Base-by-base conservation (phyloP, 2,797 vertebrate genomes). In the Ctenopoma kingsleyae region DNA sequence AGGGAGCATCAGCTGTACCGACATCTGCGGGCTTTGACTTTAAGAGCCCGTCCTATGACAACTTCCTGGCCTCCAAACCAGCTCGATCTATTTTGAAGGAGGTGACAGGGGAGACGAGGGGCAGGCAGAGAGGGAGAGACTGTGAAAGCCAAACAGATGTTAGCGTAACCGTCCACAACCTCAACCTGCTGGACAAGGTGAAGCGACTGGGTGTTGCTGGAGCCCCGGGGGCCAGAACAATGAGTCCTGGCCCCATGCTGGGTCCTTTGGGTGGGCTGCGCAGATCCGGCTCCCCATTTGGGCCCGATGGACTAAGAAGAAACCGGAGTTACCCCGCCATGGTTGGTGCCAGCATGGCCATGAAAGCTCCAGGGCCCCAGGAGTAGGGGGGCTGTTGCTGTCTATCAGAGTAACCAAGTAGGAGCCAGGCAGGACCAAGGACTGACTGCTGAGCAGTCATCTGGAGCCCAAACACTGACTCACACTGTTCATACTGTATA, bases 331-430 rank as follows among this genome's bases (percentile, higher is more conserved):
- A 97, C 88, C 98, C 98, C 16, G 95, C 96, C 35, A 95, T 98
- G 96, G 97, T 98, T 46, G 97, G 97, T 17, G 97, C 97, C 81
- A 98, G 98, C 90, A 98, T 99, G 98, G 97, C 97, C 80, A 99
- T 99, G 97, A 98, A 97, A 81, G 96, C 94, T 51, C 97, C 97
- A 0, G 94, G 95, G 0, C 94, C 96, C 9, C 94, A 96, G 86
- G 94, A 96, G 81, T 95, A 96, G 50, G 93, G 0, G 95, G 95
- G 72, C 94, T 95, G 66, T 90, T 96, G 62, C 94, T 95, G 89
- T 93, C 91, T 70, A 82, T 92, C 69, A 94, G 93, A 79, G 88
- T 94, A 69, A 90, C 94, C 13, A 17, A 35, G 48, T 10, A 19
- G 94, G 13, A 73, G 59, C 32, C 62, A 30, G 65, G 13, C 25